Evolutionary conservation across 2,797 vertebrate species (phyloP).

Genomic region (Neosilurus hyrtlii): DNA sequence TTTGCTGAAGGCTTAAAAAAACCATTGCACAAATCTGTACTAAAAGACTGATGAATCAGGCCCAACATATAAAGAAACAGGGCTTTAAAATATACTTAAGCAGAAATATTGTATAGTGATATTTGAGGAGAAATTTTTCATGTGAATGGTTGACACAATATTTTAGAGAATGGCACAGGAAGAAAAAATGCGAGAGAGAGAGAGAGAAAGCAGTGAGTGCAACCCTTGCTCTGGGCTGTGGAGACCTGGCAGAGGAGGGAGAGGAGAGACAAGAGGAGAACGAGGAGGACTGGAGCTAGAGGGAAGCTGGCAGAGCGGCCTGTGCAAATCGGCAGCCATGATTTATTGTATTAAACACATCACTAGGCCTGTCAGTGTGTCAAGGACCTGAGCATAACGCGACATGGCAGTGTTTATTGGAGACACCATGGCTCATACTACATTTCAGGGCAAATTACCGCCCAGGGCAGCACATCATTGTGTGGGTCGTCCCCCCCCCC

Average conservation of each 20-base stretch:
- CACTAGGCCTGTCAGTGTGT: conserved; percentile 62
- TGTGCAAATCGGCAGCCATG: conserved; percentile 53
- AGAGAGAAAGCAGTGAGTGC: not conserved
- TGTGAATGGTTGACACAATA: conserved; percentile 16
- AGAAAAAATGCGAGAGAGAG: not conserved
- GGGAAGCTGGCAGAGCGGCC: conserved; percentile 48
- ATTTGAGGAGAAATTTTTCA: not conserved
- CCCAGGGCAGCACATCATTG: conserved; percentile 46
- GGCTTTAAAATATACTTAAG: not conserved
- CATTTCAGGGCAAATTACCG: conserved; percentile 57
- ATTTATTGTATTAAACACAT: conserved; percentile 70
- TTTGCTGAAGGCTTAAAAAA: not conserved
- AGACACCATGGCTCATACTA: conserved; percentile 56
- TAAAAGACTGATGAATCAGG: not conserved
- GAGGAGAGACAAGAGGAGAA: conserved; percentile 7
- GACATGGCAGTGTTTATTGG: conserved; percentile 67
- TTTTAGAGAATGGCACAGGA: not conserved
- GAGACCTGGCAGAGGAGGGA: conserved; percentile 18
- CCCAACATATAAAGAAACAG: not conserved
- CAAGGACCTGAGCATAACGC: conserved; percentile 52
- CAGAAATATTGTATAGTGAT: too few species aligned
- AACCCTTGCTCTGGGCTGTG: conserved; percentile 27
- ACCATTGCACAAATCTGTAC: not conserved
- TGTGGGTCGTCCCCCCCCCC: conserved; percentile 21
- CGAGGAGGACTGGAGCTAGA: conserved; percentile 41